These are phyloP conservation scores for Tribolium castaneum DNA, from an alignment of 1,140 invertebrate species.

Conservation along the genomic window DNA sequence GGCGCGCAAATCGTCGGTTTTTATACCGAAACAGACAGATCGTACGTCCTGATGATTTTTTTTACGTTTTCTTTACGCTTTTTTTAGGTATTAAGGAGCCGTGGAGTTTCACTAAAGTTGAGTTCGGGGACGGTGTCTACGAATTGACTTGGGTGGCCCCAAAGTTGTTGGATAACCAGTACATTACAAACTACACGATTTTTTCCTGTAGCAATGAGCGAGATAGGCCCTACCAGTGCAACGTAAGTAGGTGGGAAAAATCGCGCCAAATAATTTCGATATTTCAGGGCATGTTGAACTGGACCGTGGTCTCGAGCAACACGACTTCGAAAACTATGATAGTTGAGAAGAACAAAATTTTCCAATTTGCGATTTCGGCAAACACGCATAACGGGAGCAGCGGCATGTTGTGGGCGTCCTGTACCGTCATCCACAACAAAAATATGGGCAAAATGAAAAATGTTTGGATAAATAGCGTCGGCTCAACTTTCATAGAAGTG, in stretches of 20 bases:
- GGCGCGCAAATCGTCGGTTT: constrained; percentile 67
- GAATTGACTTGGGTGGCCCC: constrained; percentile 78
- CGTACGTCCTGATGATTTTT: constrained; percentile 55
- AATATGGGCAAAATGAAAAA: constrained; percentile 75
- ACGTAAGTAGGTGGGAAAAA: constrained; percentile 62
- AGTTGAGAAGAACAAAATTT: constrained; percentile 65
- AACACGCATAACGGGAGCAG: constrained; percentile 74
- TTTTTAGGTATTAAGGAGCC: constrained; percentile 66
- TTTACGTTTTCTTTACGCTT: constrained; percentile 2
- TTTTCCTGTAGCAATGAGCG: constrained; percentile 77
- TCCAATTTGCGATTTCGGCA: constrained; percentile 79
- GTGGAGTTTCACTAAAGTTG: constrained; percentile 74
- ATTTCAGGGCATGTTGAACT: constrained; percentile 69
- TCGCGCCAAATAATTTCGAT: constrained; percentile 2
- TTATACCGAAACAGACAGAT: constrained; percentile 70
- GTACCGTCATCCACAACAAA: constrained; percentile 78
- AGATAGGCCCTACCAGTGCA: constrained; percentile 72
- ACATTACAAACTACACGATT: constrained; percentile 74
- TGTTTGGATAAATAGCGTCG: constrained; percentile 70
- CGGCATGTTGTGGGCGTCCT: constrained; percentile 82
- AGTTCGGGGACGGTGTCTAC: constrained; percentile 74
- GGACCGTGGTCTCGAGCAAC: constrained; percentile 66
- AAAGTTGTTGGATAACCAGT: constrained; percentile 54
- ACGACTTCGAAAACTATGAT: constrained; percentile 63
- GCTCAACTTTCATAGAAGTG: constrained; percentile 71